Conservation (phyloP, 53 echinoderm and acorn worm genomes). For the Zoroaster sp. region DNA sequence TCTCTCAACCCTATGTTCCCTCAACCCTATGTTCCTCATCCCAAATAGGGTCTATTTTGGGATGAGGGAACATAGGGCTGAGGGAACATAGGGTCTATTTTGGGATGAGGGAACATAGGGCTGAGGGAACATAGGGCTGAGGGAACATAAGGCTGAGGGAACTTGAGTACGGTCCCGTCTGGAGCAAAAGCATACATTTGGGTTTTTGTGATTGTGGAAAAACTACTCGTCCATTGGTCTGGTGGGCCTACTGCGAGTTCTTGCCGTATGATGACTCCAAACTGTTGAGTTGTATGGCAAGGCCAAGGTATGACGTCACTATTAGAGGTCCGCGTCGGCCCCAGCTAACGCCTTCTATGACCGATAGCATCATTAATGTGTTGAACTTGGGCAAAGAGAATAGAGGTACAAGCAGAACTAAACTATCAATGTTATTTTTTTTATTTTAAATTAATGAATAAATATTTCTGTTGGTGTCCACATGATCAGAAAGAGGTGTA, state of each 20-base stretch:
- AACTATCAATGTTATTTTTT: neutral
- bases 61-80: no score
- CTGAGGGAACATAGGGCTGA: no score
- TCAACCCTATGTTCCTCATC: no score
- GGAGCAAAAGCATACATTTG: no score
- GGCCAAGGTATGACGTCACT: constrained; percentile 66
- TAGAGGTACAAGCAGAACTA: no score
- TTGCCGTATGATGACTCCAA: constrained; percentile 92
- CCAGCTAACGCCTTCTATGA: constrained; percentile 55
- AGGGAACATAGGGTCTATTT: no score
- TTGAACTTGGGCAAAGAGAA: constrained; percentile 84
- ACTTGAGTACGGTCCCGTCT: no score
- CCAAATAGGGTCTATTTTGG: no score
- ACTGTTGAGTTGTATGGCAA: constrained; percentile 85
- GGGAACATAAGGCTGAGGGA: no score
- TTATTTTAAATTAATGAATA: neutral
- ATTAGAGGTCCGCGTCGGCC: constrained; percentile 57
- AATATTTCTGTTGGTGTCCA: neutral
- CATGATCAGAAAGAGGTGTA: neutral
- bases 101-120: no score
- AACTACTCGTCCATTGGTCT: constrained; percentile 61
- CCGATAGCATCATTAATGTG: constrained; percentile 81
- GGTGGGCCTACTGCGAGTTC: constrained; percentile 93
- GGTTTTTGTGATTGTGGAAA: constrained; percentile 63
- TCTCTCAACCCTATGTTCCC: no score